Percentiles rank a stretch among this genome's conserved stretches.
Evolutionary conservation across 2,113 vertebrate species (phyloP).

Genomic region (Colius striatus): DNA sequence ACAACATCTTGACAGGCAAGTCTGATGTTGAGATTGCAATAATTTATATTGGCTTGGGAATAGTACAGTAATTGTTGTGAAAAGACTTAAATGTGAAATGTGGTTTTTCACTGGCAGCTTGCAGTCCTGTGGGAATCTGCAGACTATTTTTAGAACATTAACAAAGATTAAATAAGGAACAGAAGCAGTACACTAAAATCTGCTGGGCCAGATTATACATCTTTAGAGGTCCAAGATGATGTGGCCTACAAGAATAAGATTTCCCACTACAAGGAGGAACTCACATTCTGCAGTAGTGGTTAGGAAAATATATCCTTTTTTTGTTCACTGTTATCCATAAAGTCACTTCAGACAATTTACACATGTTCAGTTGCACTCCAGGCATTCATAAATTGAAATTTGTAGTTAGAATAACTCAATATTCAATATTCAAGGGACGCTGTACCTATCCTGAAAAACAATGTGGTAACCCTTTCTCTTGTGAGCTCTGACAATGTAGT

Average conservation of each 20-base stretch:
- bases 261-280: background rate
- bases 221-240: background rate
- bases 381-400: background rate
- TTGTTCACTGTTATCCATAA: background rate
- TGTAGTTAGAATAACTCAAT: background rate
- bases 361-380: background rate
- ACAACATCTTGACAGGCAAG: background rate
- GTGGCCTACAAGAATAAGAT: background rate
- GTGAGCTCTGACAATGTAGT: background rate
- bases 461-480: background rate
- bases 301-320: background rate
- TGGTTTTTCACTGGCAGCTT: background rate
- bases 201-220: background rate
- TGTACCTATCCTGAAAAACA: background rate
- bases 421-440: background rate
- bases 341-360: background rate
- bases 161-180: background rate
- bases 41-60: conserved; percentile 3
- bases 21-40: background rate
- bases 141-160: background rate
- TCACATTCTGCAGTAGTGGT: background rate
- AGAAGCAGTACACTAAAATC: background rate
- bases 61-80: background rate
- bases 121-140: background rate
- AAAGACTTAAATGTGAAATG: background rate